Percentiles rank a stretch among this genome's conserved stretches.
phyloP scores from a whole-genome alignment of 2,113 vertebrate species.

The Strigops habroptila region DNA sequence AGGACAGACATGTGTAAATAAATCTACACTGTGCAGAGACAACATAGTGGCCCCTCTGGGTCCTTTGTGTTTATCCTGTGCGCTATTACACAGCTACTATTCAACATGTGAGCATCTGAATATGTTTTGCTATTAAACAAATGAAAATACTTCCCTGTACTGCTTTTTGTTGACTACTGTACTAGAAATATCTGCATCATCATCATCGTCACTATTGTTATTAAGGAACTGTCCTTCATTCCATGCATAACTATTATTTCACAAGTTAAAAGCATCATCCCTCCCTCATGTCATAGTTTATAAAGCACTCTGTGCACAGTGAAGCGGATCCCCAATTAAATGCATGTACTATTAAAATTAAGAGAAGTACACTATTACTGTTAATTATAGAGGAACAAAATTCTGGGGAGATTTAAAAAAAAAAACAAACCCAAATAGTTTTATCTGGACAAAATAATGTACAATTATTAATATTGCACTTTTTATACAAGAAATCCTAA shows the following conservation, averaged over 20 bases:
- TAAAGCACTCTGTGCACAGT: conserved; percentile 44
- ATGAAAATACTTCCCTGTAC: background rate
- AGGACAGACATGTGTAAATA: conserved; percentile 66
- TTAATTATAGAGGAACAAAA: conserved; percentile 65
- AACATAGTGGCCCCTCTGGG: background rate
- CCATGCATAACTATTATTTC: conserved; percentile 9
- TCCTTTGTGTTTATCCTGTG: background rate
- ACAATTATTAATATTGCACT: conserved; percentile 87
- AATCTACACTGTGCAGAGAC: conserved; percentile 50
- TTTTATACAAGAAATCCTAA: conserved; percentile 86
- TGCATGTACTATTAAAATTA: conserved; percentile 56
- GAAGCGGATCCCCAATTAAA: conserved; percentile 62
- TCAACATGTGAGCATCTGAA: background rate
- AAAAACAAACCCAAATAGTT: conserved; percentile 35
- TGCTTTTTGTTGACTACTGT: conserved; percentile 12
- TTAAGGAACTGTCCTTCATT: conserved; percentile 25
- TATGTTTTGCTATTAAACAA: background rate
- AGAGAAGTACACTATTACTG: conserved; percentile 36
- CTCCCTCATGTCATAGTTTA: background rate
- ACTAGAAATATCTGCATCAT: conserved; percentile 11
- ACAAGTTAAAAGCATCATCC: background rate
- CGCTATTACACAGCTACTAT: background rate
- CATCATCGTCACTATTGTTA: background rate
- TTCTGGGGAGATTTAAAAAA: conserved; percentile 61
- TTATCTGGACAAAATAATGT: conserved; percentile 77